Conservation (phyloP, 2,888 invertebrate genomes). For the Aspidiotus destructor region DNA sequence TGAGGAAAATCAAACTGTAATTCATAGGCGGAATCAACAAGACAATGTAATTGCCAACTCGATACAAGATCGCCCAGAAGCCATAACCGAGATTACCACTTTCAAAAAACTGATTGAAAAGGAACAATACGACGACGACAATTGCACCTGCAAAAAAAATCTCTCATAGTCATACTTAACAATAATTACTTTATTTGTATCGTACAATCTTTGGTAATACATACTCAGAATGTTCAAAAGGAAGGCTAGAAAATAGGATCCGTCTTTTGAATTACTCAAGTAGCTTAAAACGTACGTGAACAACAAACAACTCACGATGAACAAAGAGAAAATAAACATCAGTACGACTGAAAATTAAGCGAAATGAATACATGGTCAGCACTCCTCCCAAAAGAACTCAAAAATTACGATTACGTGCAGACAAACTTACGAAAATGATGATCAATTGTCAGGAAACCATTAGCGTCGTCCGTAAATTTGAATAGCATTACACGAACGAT, state of each 20-base stretch:
- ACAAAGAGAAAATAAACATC: conserved; percentile 4
- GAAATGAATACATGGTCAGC: not conserved
- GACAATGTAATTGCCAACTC: not conserved
- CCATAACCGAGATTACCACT: not conserved
- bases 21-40: conserved; percentile 14
- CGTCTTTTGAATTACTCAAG: conserved; percentile 13
- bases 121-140: not conserved
- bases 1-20: conserved; percentile 7
- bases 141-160: conserved; percentile 6
- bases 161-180: not conserved
- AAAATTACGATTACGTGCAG: not conserved
- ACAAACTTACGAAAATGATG: not conserved
- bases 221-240: conserved; percentile 9
- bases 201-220: not conserved
- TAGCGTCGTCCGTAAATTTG: conserved; percentile 10
- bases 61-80: not conserved
- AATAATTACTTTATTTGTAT: not conserved
- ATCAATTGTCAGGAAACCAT: conserved; percentile 13
- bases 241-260: conserved; percentile 16
- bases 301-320: conserved; percentile 14
- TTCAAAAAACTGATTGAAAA: not conserved
- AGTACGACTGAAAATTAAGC: conserved; percentile 13
- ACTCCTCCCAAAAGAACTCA: too few species aligned
- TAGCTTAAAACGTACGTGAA: conserved; percentile 19
- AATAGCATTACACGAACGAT: not conserved